Base-by-base conservation (phyloP, 1,140 invertebrate species). In the Venustaconcha ellipsiformis region DNA sequence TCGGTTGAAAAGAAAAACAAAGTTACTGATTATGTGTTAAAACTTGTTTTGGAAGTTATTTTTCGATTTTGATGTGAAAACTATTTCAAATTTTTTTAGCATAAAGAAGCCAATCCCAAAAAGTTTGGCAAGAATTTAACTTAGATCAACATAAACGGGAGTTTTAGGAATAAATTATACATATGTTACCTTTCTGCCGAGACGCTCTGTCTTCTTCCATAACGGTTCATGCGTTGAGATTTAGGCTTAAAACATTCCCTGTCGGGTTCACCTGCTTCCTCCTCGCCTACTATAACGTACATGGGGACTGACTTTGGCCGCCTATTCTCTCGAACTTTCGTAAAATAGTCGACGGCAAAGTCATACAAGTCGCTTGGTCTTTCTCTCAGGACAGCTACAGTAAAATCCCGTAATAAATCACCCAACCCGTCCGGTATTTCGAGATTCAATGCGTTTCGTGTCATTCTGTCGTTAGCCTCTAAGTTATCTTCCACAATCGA, bases 271-370 rank as follows among this genome's bases (percentile, higher is more conserved):
- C 82, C 80, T 11, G 86, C 87, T 37, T 83, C 83, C 15, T 86
- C 83, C 60, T 87, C 85, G 76, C 88, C 87, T 0, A 89, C 88
- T 48, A 89, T 86, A 26, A 89, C 84, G 80, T 89, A 89, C 88
- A 89, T 89, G 17, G 88, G 88, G 17, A 89, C 81, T 14, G 81
- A 63, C 67, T 87, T 86, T 2, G 82, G 79, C 58, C 78, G 74
- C 57, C 84, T 76, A 57, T 86, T 87, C 63, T 87, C 85, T 55
- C 85, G 72, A 17, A 90, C 74, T 87, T 94, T 93, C 76, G 93
- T 94, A 89, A 98, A 98, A 91, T 97, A 98, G 84, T 96, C 95
- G 72, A 96, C 94, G 58, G 96, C 96, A 92, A 95, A 98, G 85
- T 96, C 94, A 79, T 97, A 92, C 60, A 98, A 93, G 92, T 97